phyloP scores from a whole-genome alignment of 2,888 invertebrate genomes.

The Aethes cnicana region DNA sequence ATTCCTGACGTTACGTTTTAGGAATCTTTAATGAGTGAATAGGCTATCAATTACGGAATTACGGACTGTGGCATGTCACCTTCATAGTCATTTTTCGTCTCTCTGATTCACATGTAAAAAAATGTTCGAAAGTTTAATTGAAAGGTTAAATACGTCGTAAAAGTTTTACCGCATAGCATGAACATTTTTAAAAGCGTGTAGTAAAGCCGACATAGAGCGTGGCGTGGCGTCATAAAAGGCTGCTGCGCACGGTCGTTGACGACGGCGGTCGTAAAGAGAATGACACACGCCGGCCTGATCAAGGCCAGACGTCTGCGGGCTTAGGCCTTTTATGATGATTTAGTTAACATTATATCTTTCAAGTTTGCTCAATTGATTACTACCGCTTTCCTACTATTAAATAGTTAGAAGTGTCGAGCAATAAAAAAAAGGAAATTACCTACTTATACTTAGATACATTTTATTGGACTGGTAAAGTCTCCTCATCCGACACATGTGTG shows the following conservation, averaged over 20 bases:
- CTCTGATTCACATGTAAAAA: too few species aligned
- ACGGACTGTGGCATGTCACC: neutral
- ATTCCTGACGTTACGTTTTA: too few species aligned
- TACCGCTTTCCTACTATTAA: too few species aligned
- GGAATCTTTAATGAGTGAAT: too few species aligned
- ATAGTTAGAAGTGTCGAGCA: too few species aligned
- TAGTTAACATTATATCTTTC: neutral
- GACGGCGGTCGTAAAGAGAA: slow-evolving; percentile 51
- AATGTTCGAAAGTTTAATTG: neutral
- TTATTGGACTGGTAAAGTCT: too few species aligned
- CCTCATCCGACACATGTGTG: too few species aligned
- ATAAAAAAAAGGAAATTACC: too few species aligned
- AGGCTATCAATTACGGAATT: too few species aligned
- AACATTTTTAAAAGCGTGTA: slow-evolving; percentile 24
- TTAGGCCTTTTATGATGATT: slow-evolving; percentile 30
- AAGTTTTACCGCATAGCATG: slow-evolving; percentile 2
- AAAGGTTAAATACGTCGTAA: neutral
- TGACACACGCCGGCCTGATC: slow-evolving; percentile 70
- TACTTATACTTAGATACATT: too few species aligned
- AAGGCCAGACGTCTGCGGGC: slow-evolving; percentile 55
- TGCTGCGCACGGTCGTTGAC: slow-evolving; percentile 45
- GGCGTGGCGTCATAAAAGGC: slow-evolving; percentile 37
- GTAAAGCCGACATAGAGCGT: slow-evolving; percentile 18
- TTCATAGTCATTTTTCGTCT: neutral
- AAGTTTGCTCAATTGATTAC: neutral